A percentile compares a stretch with the other conserved stretches of the same genome.
These are phyloP conservation scores for Sminthurides bifidus DNA, from an alignment of 1,140 invertebrate species.

Conservation along the genomic window DNA sequence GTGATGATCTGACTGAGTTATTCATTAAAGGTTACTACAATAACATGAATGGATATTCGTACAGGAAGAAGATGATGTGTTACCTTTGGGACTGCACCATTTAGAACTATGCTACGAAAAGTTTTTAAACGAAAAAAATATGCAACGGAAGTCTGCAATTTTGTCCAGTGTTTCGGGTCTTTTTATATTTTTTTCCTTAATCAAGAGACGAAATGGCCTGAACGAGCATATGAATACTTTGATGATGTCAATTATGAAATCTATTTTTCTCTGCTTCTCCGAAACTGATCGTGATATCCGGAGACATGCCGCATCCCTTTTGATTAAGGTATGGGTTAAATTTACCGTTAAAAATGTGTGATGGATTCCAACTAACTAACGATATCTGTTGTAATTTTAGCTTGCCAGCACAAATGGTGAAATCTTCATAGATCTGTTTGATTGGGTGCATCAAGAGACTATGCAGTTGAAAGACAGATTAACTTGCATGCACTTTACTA, in stretches of 20 bases:
- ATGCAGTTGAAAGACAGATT: not conserved
- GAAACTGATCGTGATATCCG: constrained; percentile 17
- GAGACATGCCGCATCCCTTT: constrained; percentile 17
- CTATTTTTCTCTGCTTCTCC: constrained; percentile 15
- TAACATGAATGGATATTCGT: constrained; percentile 1
- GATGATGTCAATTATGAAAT: constrained; percentile 16
- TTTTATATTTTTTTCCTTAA: constrained; percentile 20
- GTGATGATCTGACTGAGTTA: not conserved
- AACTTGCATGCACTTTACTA: constrained; percentile 11
- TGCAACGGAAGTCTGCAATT: constrained; percentile 23
- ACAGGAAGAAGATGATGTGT: constrained; percentile 22
- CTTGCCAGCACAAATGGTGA: constrained; percentile 15
- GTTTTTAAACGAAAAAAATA: constrained; percentile 12
- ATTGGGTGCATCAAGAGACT: constrained; percentile 10
- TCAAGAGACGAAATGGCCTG: constrained; percentile 6
- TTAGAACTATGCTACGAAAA: constrained; percentile 12
- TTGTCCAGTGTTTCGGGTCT: constrained; percentile 23
- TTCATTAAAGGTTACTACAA: not conserved
- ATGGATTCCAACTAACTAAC: not conserved
- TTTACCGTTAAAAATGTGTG: not conserved
- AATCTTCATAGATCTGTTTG: constrained; percentile 13
- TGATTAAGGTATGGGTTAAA: constrained; percentile 20
- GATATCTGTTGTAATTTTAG: constrained; percentile 1
- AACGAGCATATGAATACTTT: constrained; percentile 4
- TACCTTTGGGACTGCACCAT: constrained; percentile 15